phyloP scores from a whole-genome alignment of 64 coral and sea anemone genomes.

The Pocillopora verrucosa region DNA sequence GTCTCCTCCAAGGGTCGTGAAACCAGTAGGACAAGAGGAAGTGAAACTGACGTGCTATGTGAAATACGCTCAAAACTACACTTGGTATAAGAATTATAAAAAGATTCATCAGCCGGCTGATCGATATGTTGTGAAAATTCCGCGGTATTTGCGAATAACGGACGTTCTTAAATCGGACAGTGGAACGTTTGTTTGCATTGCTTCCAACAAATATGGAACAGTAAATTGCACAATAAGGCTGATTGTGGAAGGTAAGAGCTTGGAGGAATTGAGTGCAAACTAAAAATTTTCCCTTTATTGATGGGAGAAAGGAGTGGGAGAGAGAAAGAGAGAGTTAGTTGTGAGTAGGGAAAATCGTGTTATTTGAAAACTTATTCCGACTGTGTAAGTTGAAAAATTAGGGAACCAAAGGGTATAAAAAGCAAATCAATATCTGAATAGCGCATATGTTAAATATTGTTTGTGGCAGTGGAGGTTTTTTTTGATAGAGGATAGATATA shows the following conservation, averaged over 20 bases:
- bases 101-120: not conserved
- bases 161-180: constrained; percentile 50
- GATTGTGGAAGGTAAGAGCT: constrained; percentile 54
- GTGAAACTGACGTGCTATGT: constrained; percentile 3
- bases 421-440: no score
- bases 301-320: no score
- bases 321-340: no score
- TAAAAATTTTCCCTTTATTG: no score
- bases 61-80: constrained; percentile 18
- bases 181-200: constrained; percentile 57
- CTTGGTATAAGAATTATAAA: constrained; percentile 67
- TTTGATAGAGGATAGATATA: no score
- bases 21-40: not conserved
- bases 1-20: not conserved
- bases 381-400: no score
- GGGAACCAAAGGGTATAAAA: no score
- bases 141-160: constrained; percentile 51
- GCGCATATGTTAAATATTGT: no score
- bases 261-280: no score
- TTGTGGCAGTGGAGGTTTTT: no score
- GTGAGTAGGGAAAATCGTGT: no score
- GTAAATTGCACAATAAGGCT: constrained; percentile 57
- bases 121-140: constrained; percentile 39
- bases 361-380: no score
- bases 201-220: constrained; percentile 51